Evolutionary conservation across 2,797 vertebrate genomes (phyloP).

Genomic region (Ctenopoma kingsleyae): DNA sequence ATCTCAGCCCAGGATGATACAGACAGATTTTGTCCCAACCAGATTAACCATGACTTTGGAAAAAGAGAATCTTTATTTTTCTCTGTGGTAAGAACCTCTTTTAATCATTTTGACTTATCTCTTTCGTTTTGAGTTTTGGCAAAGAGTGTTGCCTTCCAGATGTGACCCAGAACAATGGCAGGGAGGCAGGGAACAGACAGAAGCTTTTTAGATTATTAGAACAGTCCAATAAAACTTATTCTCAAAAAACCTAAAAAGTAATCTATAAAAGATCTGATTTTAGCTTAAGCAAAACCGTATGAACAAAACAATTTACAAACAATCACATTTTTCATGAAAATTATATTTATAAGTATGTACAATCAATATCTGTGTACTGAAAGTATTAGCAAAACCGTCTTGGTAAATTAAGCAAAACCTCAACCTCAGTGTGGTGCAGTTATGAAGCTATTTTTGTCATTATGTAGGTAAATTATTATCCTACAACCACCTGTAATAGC

Average conservation of each 20-base stretch:
- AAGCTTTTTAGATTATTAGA: neutral
- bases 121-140: constrained; percentile 25
- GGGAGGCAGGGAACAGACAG: neutral
- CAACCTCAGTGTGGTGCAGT: constrained; percentile 33
- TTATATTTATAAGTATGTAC: too few species aligned
- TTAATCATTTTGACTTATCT: constrained; percentile 48
- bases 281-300: neutral
- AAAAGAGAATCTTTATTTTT: constrained; percentile 16
- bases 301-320: neutral
- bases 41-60: constrained; percentile 41
- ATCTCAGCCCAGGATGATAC: neutral
- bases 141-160: constrained; percentile 33
- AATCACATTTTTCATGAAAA: neutral
- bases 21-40: constrained; percentile 11
- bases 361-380: neutral
- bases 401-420: constrained; percentile 57
- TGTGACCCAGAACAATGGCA: constrained; percentile 6
- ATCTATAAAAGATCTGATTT: neutral
- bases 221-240: neutral
- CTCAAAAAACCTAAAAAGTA: neutral
- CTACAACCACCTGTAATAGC: constrained; percentile 48
- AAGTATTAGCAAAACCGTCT: constrained; percentile 15
- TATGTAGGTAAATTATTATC: constrained; percentile 77
- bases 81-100: constrained; percentile 5
- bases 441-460: constrained; percentile 57